Percentiles rank a stretch among this genome's conserved stretches.
phyloP scores from a whole-genome alignment of 2,113 vertebrate genomes.

The Irena cyanogastra region DNA sequence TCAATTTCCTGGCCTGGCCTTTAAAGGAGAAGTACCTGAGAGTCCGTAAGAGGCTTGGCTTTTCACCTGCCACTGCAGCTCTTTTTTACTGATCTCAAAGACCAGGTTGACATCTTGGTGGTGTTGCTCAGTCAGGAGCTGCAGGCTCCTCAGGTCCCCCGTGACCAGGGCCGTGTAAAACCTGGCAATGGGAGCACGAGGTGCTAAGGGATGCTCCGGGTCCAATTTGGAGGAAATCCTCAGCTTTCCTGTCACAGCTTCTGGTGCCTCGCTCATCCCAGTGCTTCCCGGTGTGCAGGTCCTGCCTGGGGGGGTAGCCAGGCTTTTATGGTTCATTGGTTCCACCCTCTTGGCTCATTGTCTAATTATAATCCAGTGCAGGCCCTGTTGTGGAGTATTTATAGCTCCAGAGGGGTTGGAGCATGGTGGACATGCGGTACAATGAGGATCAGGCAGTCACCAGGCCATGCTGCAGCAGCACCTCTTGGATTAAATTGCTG shows the following conservation, averaged over 20 bases:
- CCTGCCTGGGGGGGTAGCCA: background rate
- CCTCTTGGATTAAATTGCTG: background rate
- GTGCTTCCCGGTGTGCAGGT: background rate
- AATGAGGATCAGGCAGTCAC: background rate
- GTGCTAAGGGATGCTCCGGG: background rate
- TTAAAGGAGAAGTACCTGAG: slow-evolving; percentile 68
- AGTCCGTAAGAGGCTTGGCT: slow-evolving; percentile 65
- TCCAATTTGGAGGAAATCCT: slow-evolving; percentile 48
- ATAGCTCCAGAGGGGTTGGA: slow-evolving; percentile 20
- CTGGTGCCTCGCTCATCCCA: background rate
- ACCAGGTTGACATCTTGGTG: slow-evolving; percentile 64
- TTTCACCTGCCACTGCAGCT: slow-evolving; percentile 72
- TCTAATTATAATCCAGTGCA: slow-evolving; percentile 42
- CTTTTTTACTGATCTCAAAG: slow-evolving; percentile 64
- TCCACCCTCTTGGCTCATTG: slow-evolving; percentile 51
- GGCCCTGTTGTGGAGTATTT: slow-evolving; percentile 34
- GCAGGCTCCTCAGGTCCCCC: slow-evolving; percentile 58
- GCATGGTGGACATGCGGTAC: background rate
- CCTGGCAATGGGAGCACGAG: background rate
- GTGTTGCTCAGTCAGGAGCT: slow-evolving; percentile 36
- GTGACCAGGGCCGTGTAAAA: slow-evolving; percentile 61
- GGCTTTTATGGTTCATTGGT: slow-evolving; percentile 20
- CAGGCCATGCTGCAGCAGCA: background rate
- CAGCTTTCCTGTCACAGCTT: slow-evolving; percentile 1
- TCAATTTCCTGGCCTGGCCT: background rate